A percentile compares a stretch with the other conserved stretches of the same genome.
Evolutionary conservation across 2,113 vertebrate species (phyloP).

Genomic region (Ciconia stormi): DNA sequence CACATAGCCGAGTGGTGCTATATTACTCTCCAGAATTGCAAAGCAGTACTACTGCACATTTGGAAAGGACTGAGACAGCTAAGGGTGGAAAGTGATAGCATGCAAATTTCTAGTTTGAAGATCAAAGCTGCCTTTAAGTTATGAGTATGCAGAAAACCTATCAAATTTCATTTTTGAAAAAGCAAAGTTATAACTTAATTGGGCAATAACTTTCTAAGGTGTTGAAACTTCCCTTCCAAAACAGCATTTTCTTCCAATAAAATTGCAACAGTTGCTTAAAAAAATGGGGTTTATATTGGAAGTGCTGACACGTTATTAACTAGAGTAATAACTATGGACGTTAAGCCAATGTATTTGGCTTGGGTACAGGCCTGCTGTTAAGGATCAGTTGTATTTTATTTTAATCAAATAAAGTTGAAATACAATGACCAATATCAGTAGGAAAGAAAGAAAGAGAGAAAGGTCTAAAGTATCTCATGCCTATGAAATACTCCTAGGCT

Average conservation of each 20-base stretch:
- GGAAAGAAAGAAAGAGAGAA: neutral
- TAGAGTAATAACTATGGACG: neutral
- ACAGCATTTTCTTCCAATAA: neutral
- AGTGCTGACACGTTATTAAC: neutral
- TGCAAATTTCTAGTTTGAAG: constrained; percentile 5
- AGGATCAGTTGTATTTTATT: neutral
- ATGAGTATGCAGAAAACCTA: neutral
- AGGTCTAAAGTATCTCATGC: neutral
- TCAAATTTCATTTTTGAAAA: neutral
- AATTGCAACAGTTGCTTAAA: neutral
- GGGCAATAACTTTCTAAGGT: neutral
- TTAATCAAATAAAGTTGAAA: neutral
- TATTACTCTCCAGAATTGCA: neutral
- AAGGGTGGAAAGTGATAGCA: neutral
- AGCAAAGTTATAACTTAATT: neutral
- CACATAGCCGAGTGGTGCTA: neutral
- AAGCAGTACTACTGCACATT: neutral
- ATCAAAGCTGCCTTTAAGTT: neutral
- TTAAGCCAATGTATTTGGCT: neutral
- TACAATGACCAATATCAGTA: neutral
- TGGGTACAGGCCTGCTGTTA: neutral
- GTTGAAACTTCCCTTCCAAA: neutral
- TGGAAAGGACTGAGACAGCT: neutral
- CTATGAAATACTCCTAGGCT: neutral
- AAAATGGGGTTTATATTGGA: neutral